Conservation (phyloP, 1,140 invertebrate genomes). For the Orius insidiosus region DNA sequence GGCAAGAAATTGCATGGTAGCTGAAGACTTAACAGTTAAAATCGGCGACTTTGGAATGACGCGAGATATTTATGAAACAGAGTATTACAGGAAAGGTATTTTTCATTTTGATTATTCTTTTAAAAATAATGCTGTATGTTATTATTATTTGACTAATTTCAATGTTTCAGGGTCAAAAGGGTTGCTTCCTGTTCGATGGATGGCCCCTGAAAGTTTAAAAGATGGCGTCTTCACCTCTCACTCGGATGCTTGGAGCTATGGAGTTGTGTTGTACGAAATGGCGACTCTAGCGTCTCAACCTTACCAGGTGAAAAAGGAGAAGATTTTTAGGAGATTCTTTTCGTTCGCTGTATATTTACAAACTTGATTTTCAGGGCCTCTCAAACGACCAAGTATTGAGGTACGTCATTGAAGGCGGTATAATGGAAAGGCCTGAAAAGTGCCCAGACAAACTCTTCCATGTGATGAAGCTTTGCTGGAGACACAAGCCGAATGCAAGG, state of each 20-base stretch:
- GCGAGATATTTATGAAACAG: conserved; percentile 90
- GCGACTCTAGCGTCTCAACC: conserved; percentile 89
- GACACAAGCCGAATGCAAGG: conserved; percentile 48
- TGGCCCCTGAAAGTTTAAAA: conserved; percentile 90
- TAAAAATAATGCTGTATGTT: too few species aligned
- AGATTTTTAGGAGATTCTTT: too few species aligned
- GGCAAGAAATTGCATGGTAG: conserved; percentile 93
- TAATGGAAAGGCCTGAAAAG: conserved; percentile 84
- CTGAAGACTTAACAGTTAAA: conserved; percentile 79
- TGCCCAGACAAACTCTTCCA: conserved; percentile 79
- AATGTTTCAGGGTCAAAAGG: conserved; percentile 51
- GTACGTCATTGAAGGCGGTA: conserved; percentile 76
- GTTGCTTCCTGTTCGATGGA: conserved; percentile 66
- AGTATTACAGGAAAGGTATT: conserved; percentile 86
- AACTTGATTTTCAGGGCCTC: conserved; percentile 32
- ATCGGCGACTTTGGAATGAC: conserved; percentile 95
- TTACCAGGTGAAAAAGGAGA: conserved; percentile 58
- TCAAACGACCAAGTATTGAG: conserved; percentile 58
- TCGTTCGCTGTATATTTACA: conserved; percentile 8
- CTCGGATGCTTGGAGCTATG: conserved; percentile 94
- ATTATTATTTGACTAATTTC: too few species aligned
- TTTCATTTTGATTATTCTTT: neutral
- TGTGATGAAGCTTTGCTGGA: conserved; percentile 82
- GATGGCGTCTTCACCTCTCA: conserved; percentile 83
- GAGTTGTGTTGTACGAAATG: conserved; percentile 97